Base-by-base conservation (phyloP, 1,140 invertebrate genomes). In the Tetramorium alpestre region DNA sequence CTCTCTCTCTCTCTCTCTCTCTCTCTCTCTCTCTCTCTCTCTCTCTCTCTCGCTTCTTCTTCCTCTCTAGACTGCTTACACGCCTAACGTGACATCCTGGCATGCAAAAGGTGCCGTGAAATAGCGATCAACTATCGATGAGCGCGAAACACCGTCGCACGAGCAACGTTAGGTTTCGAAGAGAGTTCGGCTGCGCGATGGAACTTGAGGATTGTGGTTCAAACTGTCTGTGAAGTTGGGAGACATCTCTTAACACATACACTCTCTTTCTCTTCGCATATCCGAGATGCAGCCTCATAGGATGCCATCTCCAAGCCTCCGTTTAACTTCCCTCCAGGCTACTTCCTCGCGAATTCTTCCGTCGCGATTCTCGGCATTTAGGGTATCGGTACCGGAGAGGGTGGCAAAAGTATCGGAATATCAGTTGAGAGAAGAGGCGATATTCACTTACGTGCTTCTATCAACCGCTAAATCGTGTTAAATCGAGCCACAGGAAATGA, bases 161-260 rank as follows among this genome's bases (percentile, higher is more conserved):
- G 18, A 47, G 33, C 67, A 41, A 47, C 16, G 16, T 33, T 77
- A 60, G 81, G 80, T 88, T 90, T 85, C 65, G 81, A 75, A 41
- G 51, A 25, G 80, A 89, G 72, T 76, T 89, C 38, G 25, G 54
- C 10, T 54, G 54, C 86, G n/a, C 87, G 87, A 91, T 54, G 75
- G 73, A 92, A 92, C 90, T 92, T 92, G 85, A 91, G 90, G 88
- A 91, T 90, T 88, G 91, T 87, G 91, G 91, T 92, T 85, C 62
- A 78, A 92, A 91, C 88, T 90, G 90, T 91, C 91, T 92, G 90
- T 85, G 72, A 92, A 92, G 91, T 92, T 92, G 44, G 69, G 25
- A 73, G 67, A 38, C 72, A 87, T 62, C 76, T 62, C 81, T 84
- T 88, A 80, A 89, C 89, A 87, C 54, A 76, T 41, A 28, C 70